Evolutionary conservation across 2,113 vertebrate genomes (phyloP), one percentile per base, ranked within the genome.

Genomic region (Vulpes vulpes): DNA sequence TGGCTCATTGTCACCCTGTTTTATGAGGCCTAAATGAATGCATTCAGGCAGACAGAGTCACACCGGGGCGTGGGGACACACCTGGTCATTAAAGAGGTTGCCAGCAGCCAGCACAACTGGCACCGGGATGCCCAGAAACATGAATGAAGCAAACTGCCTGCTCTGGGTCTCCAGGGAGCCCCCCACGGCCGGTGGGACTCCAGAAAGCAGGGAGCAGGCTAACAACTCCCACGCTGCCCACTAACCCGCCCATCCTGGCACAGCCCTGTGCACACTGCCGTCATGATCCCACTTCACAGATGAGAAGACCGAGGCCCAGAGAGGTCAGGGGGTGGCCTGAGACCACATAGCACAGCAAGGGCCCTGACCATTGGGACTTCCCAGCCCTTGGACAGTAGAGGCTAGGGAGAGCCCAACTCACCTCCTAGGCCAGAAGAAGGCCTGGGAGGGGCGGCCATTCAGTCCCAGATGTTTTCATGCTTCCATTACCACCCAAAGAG

Each of bases 1-100:
- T 14, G n/a, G 11, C 59, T 74, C 30, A 0, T 20, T 22, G 71
- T 65, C 82, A 20, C 76, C 64, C 59, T 4, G 0, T 43, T 93
- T 91, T 81, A 81, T 5, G 57, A 69, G 91, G 5, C 57, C 57
- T 73, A 53, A 62, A 32, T 91, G 73, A 51, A 16, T 22, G 10
- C 51, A 23, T 69, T 88, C 76, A 69, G 76, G 64, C 25, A 5
- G 55, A 20, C 1, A 9, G 64, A 80, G 93, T 65, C 16, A 30
- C 15, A 3, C 51, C 7, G 1, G 14, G 62, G 69, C 17, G 71
- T 71, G 59, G n/a, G n/a, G 95, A 95, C 86, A 76, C 65, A 93
- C 2, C 3, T 23, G 74, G 35, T 84, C 5, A 96, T 96, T 89
- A 95, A 51, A 92, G 80, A 84, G 6, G 4, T 23, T 53, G 71